These are phyloP conservation scores for Eristalis tenax DNA, from an alignment of 2,888 invertebrate genomes.

Conservation along the genomic window DNA sequence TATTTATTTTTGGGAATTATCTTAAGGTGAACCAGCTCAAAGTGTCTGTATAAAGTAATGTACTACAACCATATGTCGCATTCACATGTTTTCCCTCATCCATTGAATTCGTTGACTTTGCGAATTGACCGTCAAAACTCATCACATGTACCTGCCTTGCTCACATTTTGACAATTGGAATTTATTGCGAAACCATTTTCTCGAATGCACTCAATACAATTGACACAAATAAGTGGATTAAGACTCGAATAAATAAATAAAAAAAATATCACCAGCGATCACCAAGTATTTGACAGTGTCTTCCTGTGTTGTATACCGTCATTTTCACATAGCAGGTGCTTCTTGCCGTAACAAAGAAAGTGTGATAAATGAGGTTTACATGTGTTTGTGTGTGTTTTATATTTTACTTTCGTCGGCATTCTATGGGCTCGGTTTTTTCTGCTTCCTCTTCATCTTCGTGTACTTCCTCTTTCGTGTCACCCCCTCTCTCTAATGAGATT, in stretches of 20 bases:
- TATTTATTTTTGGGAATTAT: neutral
- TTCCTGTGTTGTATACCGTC: constrained; percentile 2
- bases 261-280: neutral
- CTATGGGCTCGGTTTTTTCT: neutral
- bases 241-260: neutral
- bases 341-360: constrained; percentile 5
- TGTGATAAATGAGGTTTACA: neutral
- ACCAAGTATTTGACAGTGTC: constrained; percentile 1
- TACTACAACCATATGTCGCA: neutral
- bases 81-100: neutral
- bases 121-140: constrained; percentile 1
- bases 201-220: constrained; percentile 1
- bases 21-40: neutral
- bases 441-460: neutral
- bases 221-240: constrained; percentile 31
- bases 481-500: neutral
- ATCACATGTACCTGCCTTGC: neutral
- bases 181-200: constrained; percentile 5
- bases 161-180: neutral
- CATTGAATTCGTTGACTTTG: constrained; percentile 1
- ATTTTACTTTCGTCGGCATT: neutral
- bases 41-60: too few species aligned
- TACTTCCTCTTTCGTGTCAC: neutral
- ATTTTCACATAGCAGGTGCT: neutral
- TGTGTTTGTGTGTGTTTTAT: neutral